A percentile compares a stretch with the other conserved stretches of the same genome.
Conservation (phyloP, 2,113 vertebrate species). For the Sminthopsis crassicaudata region DNA sequence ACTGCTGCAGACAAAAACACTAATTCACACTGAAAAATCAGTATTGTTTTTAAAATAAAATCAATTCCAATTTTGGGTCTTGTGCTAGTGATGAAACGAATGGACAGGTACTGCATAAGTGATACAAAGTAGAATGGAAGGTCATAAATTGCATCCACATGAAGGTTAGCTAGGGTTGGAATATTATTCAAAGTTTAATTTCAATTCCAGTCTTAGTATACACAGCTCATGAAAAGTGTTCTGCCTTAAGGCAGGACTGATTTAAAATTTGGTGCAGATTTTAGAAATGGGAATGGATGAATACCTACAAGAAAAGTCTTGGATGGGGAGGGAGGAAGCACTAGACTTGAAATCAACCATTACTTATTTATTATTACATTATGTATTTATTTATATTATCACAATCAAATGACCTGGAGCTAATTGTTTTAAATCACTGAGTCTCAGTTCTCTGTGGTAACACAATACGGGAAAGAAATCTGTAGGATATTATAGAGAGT, state of each 20-base stretch:
- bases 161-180: conserved; percentile 13
- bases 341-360: not conserved
- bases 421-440: not conserved
- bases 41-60: conserved; percentile 38
- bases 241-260: conserved; percentile 28
- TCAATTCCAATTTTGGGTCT: conserved; percentile 25
- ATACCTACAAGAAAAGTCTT: not conserved
- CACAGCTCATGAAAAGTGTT: conserved; percentile 41
- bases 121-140: conserved; percentile 48
- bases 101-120: conserved; percentile 16
- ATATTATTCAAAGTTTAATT: conserved; percentile 61
- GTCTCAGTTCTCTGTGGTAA: not conserved
- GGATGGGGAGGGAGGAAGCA: not conserved
- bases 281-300: not conserved
- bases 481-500: too few relatives aligned
- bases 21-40: conserved; percentile 49
- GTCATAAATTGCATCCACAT: conserved; percentile 47
- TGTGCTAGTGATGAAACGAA: conserved; percentile 12
- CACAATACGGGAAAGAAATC: not conserved
- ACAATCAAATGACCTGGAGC: not conserved
- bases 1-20: conserved; percentile 34
- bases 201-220: conserved; percentile 39
- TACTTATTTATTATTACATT: too few relatives aligned
- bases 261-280: conserved; percentile 8
- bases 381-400: not conserved